A percentile compares a stretch with the other conserved stretches of the same genome.
phyloP scores from a whole-genome alignment of 2,797 vertebrate species.

The Chrysocyon brachyurus region DNA sequence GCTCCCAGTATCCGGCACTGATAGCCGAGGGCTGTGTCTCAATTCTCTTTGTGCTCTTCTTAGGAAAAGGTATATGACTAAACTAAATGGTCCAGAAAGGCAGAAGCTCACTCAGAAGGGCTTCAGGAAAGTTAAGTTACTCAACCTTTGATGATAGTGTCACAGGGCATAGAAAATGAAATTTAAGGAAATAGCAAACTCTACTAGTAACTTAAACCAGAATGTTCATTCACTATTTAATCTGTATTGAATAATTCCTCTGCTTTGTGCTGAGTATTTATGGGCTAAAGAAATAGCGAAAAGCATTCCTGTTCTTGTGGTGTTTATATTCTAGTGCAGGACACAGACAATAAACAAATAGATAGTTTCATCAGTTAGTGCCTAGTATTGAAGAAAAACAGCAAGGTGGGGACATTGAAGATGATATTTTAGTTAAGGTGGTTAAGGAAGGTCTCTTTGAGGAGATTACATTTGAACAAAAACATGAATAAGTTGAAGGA shows the following conservation, averaged over 20 bases:
- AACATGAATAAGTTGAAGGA: neutral
- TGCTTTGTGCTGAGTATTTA: neutral
- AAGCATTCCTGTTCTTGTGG: neutral
- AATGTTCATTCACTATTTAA: slow-evolving; percentile 37
- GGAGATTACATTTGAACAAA: neutral
- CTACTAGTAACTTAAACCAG: slow-evolving; percentile 21
- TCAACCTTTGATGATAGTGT: neutral
- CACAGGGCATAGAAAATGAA: slow-evolving; percentile 55
- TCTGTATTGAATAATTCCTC: slow-evolving; percentile 6
- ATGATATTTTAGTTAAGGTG: slow-evolving; percentile 10
- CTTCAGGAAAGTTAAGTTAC: slow-evolving; percentile 65
- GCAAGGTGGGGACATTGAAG: neutral
- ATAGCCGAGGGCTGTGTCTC: neutral
- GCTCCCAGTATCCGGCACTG: neutral
- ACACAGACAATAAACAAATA: slow-evolving; percentile 30
- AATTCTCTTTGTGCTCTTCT: slow-evolving; percentile 17
- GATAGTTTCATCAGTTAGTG: neutral
- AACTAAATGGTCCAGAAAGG: neutral
- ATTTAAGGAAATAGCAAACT: slow-evolving; percentile 24
- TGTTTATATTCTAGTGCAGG: neutral
- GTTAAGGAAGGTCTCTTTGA: slow-evolving; percentile 1
- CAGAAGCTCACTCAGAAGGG: neutral
- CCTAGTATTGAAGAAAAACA: neutral
- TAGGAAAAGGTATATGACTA: neutral
- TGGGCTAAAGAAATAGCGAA: slow-evolving; percentile 42